Conservation (phyloP, 2,797 vertebrate genomes). For the Tinamus major region DNA sequence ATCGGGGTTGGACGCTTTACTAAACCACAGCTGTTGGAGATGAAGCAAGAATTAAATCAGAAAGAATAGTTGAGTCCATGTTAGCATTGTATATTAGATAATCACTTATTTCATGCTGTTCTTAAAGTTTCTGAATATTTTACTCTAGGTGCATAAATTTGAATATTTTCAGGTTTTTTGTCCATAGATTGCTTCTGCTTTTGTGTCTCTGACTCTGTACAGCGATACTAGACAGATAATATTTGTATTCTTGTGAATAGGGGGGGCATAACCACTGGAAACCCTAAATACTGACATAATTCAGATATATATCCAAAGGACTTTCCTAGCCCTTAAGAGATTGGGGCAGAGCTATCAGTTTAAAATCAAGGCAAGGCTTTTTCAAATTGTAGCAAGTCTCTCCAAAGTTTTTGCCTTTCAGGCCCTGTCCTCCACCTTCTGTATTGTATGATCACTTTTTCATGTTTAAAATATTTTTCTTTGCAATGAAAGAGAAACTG, state of each 20-base stretch:
- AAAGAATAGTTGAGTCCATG: conserved; percentile 25
- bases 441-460: neutral
- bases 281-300: neutral
- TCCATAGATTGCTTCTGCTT: neutral
- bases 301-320: neutral
- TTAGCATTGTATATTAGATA: conserved; percentile 19
- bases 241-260: neutral
- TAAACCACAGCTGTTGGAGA: conserved; percentile 59
- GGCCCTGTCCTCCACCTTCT: neutral
- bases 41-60: conserved; percentile 51
- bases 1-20: neutral
- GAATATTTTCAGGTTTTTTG: neutral
- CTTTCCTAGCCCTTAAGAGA: neutral
- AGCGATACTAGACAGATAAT: neutral
- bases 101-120: conserved; percentile 3
- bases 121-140: conserved; percentile 42
- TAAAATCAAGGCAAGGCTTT: neutral
- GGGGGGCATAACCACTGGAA: neutral
- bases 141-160: neutral
- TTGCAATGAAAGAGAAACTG: neutral
- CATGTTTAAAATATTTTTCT: neutral
- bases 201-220: neutral
- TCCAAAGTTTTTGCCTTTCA: neutral
- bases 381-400: neutral
- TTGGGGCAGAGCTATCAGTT: neutral